These are phyloP conservation scores for Mythimna ferrago DNA, from an alignment of 2,888 invertebrate species.

Conservation along the genomic window DNA sequence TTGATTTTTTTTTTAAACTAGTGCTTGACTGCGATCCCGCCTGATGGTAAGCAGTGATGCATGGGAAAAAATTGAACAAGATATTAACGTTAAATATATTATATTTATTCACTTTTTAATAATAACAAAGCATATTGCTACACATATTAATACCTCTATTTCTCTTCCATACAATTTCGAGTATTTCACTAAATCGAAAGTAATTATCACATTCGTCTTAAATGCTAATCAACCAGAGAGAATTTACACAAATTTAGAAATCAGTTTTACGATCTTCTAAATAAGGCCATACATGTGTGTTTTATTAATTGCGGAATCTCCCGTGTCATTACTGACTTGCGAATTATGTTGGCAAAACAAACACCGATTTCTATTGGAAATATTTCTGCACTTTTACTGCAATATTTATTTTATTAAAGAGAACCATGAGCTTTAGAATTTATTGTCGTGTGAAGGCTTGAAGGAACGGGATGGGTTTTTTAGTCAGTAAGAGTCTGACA, in stretches of 20 bases:
- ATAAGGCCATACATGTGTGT: constrained; percentile 19
- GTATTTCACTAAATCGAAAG: neutral
- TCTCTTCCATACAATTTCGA: neutral
- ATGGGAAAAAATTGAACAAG: no score
- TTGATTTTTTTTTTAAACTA: no score
- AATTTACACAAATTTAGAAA: constrained; percentile 19
- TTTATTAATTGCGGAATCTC: constrained; percentile 27
- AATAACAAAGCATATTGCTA: no score
- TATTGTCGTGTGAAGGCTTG: no score
- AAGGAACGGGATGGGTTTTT: no score
- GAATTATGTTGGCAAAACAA: constrained; percentile 15
- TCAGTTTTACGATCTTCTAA: constrained; percentile 1
- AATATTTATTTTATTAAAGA: constrained; percentile 16
- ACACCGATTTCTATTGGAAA: constrained; percentile 14
- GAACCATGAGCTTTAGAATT: neutral
- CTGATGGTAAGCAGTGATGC: no score
- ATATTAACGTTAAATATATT: no score
- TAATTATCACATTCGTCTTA: neutral
- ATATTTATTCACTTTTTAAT: no score
- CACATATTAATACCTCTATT: no score
- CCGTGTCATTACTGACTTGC: constrained; percentile 4
- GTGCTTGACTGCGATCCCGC: no score
- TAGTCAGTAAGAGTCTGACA: no score
- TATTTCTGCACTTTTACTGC: constrained; percentile 14
- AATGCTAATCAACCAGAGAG: neutral